Evolutionary conservation across 2,113 vertebrate genomes (phyloP).

Genomic region (Dasyurus viverrinus): DNA sequence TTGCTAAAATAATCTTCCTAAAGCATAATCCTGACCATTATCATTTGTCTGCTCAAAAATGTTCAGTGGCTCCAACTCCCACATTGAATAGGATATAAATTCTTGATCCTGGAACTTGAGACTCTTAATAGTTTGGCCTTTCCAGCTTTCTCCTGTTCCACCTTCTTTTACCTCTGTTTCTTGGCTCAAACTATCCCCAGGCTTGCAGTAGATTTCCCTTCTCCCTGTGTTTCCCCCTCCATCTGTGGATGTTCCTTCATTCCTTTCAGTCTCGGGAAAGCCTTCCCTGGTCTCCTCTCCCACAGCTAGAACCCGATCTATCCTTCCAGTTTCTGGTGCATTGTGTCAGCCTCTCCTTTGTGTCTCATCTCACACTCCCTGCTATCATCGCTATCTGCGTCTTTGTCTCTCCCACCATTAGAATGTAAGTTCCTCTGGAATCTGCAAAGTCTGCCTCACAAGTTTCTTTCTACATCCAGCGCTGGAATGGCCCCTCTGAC

Average conservation of each 20-base stretch:
- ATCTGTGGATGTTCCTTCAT: not conserved
- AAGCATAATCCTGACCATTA: not conserved
- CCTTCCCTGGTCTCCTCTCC: not conserved
- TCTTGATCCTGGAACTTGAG: not conserved
- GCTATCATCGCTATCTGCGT: not conserved
- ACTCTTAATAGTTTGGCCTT: not conserved
- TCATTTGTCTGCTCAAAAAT: not conserved
- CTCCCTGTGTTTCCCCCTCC: not conserved
- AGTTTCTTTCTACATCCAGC: not conserved
- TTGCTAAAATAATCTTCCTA: not conserved
- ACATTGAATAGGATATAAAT: not conserved
- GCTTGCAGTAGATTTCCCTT: not conserved
- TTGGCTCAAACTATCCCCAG: not conserved
- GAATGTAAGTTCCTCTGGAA: not conserved
- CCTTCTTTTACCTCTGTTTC: not conserved
- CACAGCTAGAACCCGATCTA: not conserved
- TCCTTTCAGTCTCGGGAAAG: not conserved
- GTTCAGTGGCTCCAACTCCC: not conserved
- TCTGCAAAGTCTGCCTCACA: not conserved
- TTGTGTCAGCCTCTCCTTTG: not conserved
- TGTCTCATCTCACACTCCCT: not conserved
- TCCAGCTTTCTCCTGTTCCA: not conserved
- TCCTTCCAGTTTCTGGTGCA: not conserved
- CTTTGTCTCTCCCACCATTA: not conserved
- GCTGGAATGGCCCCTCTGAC: too few relatives aligned